phyloP scores from a whole-genome alignment of 2,888 invertebrate genomes.

The Brassicogethes aeneus region DNA sequence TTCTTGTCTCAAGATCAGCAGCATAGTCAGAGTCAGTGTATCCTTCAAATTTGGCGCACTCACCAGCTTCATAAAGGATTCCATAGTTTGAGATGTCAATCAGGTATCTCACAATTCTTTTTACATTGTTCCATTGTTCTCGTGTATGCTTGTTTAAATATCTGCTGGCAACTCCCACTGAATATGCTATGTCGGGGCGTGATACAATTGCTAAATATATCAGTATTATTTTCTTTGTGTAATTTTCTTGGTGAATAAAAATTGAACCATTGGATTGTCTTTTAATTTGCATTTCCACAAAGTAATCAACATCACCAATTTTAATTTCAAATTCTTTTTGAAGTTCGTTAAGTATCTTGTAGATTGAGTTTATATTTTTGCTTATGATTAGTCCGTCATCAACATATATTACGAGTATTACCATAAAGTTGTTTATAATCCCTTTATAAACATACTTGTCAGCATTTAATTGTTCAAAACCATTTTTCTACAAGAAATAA shows the following conservation, averaged over 20 bases:
- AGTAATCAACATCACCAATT: background rate
- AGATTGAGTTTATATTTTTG: too few relatives aligned
- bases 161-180: slow-evolving; percentile 14
- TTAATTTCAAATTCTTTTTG: slow-evolving; percentile 6
- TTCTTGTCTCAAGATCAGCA: background rate
- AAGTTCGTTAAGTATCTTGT: too few relatives aligned
- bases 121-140: too few relatives aligned
- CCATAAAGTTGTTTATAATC: too few relatives aligned
- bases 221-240: slow-evolving; percentile 4
- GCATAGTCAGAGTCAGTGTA: background rate
- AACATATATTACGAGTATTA: too few relatives aligned
- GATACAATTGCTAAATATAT: slow-evolving; percentile 15
- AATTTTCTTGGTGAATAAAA: too few relatives aligned
- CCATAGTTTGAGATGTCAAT: too few relatives aligned
- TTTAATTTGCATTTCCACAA: slow-evolving; percentile 9
- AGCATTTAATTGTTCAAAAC: too few relatives aligned
- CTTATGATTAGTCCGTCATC: too few relatives aligned
- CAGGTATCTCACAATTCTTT: too few relatives aligned
- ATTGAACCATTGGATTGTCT: background rate
- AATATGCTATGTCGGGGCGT: slow-evolving; percentile 18
- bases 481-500: slow-evolving; percentile 20
- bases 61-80: too few relatives aligned
- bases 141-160: slow-evolving; percentile 11
- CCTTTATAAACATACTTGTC: too few relatives aligned
- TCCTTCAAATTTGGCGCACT: slow-evolving; percentile 20